Conservation (phyloP, 2,797 vertebrate species). For the Vireo griseus region DNA sequence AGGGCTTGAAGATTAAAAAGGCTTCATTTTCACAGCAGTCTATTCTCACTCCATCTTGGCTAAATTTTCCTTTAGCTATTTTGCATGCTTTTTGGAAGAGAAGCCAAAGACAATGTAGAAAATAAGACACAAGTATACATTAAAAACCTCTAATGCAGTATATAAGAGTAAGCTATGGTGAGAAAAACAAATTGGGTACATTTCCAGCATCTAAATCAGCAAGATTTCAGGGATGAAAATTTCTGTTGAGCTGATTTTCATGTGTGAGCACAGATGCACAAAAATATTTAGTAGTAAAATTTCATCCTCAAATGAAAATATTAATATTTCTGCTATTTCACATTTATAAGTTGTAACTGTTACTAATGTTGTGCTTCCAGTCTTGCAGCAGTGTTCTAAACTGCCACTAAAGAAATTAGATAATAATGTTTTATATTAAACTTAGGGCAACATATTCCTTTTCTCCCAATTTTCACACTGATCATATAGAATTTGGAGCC, state of each 20-base stretch:
- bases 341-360: background rate
- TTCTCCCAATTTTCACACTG: background rate
- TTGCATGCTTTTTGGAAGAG: background rate
- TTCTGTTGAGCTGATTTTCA: background rate
- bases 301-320: background rate
- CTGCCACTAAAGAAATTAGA: background rate
- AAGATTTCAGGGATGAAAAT: background rate
- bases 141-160: background rate
- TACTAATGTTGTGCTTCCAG: background rate
- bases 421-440: background rate
- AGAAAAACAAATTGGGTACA: background rate
- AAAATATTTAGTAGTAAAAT: background rate
- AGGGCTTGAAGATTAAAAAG: background rate
- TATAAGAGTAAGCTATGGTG: background rate
- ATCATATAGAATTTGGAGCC: background rate
- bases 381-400: background rate
- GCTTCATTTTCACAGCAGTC: background rate
- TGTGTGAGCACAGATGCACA: background rate
- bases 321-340: background rate
- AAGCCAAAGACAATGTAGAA: background rate
- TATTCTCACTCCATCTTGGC: background rate
- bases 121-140: background rate
- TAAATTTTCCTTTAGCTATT: background rate
- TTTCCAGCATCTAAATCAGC: background rate
- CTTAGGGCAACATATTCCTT: background rate